Evolutionary conservation across 2,797 vertebrate genomes (phyloP).

Genomic region (Sebastes melanostomus): DNA sequence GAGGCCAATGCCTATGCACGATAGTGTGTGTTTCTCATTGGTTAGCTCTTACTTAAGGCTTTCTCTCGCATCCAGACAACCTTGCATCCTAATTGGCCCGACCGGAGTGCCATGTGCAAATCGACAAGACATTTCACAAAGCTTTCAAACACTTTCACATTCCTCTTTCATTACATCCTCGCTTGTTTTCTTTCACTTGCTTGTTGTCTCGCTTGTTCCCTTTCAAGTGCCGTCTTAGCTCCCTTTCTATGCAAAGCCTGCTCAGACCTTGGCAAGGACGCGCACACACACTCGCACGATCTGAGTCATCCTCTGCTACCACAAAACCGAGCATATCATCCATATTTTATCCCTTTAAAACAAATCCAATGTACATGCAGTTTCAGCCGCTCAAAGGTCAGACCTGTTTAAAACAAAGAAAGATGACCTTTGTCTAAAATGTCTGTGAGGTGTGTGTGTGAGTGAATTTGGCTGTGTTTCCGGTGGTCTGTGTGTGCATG

Average conservation of each 20-base stretch:
- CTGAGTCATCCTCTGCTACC: conserved; percentile 24
- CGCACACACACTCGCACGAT: background rate
- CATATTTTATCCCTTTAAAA: conserved; percentile 52
- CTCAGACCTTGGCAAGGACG: conserved; percentile 23
- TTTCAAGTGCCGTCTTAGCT: conserved; percentile 28
- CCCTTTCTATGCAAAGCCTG: conserved; percentile 27
- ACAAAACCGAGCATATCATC: conserved; percentile 21
- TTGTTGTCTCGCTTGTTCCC: conserved; percentile 22
- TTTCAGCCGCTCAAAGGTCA: conserved; percentile 43
- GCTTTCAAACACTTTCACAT: conserved; percentile 22
- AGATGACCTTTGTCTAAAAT: conserved; percentile 41
- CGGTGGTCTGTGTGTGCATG: background rate
- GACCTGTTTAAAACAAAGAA: conserved; percentile 33
- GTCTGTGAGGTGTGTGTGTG: background rate
- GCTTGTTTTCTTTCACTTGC: background rate
- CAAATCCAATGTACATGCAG: conserved; percentile 12
- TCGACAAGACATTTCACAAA: background rate
- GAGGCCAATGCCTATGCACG: background rate
- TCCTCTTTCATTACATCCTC: background rate
- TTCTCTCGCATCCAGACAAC: background rate
- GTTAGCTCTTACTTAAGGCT: background rate
- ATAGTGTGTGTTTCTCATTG: background rate
- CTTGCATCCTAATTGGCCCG: background rate
- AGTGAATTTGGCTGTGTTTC: background rate
- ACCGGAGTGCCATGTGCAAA: conserved; percentile 5